Conservation (phyloP, 2,888 invertebrate genomes). For the Microctonus hyperodae region DNA sequence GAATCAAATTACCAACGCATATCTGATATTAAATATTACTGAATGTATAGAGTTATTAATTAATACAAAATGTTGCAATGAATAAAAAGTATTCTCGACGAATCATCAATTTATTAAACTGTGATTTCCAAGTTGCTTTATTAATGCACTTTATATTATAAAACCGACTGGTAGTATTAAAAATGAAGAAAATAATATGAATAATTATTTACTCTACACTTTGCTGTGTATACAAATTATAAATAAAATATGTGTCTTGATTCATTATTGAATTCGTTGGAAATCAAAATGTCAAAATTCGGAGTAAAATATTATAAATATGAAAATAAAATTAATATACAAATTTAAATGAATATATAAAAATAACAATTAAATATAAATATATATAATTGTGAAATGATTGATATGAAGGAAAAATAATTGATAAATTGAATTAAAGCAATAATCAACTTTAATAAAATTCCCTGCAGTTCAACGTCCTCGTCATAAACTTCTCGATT, state of each 20-base stretch:
- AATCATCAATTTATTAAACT: too few relatives aligned
- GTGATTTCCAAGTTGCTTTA: neutral
- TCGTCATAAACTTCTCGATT: slow-evolving; percentile 2
- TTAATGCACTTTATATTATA: neutral
- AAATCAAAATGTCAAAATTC: too few relatives aligned
- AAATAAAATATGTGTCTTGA: too few relatives aligned
- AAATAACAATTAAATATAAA: neutral
- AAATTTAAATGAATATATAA: neutral
- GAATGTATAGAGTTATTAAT: too few relatives aligned
- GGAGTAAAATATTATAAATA: neutral
- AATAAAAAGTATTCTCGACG: too few relatives aligned
- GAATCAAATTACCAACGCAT: too few relatives aligned
- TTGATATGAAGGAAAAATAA: neutral
- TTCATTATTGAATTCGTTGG: too few relatives aligned
- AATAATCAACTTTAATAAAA: slow-evolving; percentile 3
- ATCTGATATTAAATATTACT: too few relatives aligned
- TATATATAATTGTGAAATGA: neutral
- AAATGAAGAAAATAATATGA: too few relatives aligned
- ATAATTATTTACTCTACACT: neutral
- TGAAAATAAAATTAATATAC: neutral
- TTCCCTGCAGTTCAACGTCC: neutral
- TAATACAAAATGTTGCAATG: too few relatives aligned
- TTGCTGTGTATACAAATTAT: neutral
- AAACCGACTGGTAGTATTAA: neutral
- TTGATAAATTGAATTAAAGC: neutral